A percentile compares a stretch with the other conserved stretches of the same genome.
These are phyloP conservation scores for Aromia moschata DNA, from an alignment of 2,888 invertebrate species.

Conservation along the genomic window DNA sequence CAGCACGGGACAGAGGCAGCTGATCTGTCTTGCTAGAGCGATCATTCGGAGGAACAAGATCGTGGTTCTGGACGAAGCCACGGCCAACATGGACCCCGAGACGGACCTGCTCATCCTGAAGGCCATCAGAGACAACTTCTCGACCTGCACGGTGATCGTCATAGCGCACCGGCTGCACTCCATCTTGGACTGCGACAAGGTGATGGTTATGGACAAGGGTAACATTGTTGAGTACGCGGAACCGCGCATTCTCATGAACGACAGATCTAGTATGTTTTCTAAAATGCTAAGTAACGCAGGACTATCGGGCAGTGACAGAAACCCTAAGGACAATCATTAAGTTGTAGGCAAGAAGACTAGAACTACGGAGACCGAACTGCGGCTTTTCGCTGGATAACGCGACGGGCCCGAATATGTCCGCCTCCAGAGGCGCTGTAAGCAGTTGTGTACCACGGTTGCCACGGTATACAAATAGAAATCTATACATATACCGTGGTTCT, in stretches of 20 bases:
- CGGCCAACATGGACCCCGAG: conserved; percentile 67
- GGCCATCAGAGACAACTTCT: conserved; percentile 65
- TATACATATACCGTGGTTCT: too few relatives aligned
- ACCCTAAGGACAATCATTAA: too few relatives aligned
- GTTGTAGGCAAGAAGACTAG: too few relatives aligned
- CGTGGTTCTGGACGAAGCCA: conserved; percentile 68
- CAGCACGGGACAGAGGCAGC: conserved; percentile 65
- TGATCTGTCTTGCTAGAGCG: conserved; percentile 68
- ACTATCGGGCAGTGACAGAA: conserved; percentile 7
- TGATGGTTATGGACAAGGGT: conserved; percentile 67
- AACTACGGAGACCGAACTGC: too few relatives aligned
- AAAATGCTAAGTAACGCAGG: conserved; percentile 41
- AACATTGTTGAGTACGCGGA: conserved; percentile 49
- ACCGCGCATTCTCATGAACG: conserved; percentile 42
- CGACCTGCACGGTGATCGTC: conserved; percentile 66
- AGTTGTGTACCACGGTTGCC: too few relatives aligned
- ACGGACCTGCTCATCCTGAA: conserved; percentile 67
- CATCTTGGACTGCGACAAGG: conserved; percentile 67
- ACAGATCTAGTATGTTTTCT: conserved; percentile 45
- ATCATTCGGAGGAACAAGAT: conserved; percentile 65
- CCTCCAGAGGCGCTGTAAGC: too few relatives aligned
- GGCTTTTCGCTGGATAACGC: too few relatives aligned
- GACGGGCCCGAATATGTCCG: too few relatives aligned
- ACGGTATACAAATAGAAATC: too few relatives aligned
- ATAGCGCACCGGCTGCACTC: conserved; percentile 63